Percentiles rank a stretch among this genome's conserved stretches.
Conservation (phyloP, 2,888 invertebrate genomes). For the Tetragonula carbonaria region DNA sequence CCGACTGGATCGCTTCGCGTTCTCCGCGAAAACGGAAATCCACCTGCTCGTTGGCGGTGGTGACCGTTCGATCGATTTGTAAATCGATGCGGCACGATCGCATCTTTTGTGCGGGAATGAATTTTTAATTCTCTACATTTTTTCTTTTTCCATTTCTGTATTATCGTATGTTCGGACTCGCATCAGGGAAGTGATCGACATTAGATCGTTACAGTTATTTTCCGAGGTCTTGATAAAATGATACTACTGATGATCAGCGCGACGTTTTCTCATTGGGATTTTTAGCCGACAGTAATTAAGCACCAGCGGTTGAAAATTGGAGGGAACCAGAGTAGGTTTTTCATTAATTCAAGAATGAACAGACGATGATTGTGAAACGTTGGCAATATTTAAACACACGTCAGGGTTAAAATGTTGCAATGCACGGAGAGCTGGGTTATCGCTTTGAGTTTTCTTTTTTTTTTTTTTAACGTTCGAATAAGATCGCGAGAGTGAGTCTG, state of each 20-base stretch:
- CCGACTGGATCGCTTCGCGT: not conserved
- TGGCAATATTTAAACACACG: slow-evolving; percentile 1
- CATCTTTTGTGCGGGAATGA: not conserved
- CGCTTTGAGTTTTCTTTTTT: not conserved
- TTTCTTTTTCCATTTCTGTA: too few species aligned
- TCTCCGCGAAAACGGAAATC: not conserved
- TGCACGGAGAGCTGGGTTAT: not conserved
- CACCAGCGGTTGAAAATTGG: not conserved
- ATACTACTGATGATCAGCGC: not conserved
- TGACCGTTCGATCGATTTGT: not conserved
- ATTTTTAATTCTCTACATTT: not conserved
- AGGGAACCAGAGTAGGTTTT: not conserved
- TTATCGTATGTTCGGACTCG: too few species aligned
- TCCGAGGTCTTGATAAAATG: too few species aligned
- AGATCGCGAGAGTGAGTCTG: not conserved
- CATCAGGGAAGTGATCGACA: too few species aligned
- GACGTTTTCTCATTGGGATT: not conserved
- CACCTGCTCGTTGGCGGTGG: not conserved
- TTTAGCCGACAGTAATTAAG: not conserved
- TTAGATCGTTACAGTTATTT: not conserved
- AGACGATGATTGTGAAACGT: slow-evolving; percentile 19
- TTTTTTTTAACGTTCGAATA: not conserved
- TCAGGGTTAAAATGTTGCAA: not conserved
- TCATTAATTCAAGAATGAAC: slow-evolving; percentile 12
- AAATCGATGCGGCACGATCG: not conserved